These are phyloP conservation scores for Diachasmimorpha longicaudata DNA, from an alignment of 1,140 invertebrate species.

Conservation along the genomic window DNA sequence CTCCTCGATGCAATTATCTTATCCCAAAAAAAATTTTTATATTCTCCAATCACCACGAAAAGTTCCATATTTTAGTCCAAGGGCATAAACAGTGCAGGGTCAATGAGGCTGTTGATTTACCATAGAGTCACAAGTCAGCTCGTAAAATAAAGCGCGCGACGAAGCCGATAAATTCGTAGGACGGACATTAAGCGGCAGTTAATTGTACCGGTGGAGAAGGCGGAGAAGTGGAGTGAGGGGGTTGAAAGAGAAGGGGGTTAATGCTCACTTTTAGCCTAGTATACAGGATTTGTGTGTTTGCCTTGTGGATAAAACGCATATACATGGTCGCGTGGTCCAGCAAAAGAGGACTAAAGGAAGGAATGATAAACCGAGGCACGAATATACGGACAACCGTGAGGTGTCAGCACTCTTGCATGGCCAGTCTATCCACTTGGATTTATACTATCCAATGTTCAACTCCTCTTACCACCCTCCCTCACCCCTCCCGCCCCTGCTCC, in stretches of 20 bases:
- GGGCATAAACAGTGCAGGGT: not conserved
- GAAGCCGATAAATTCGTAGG: conserved; percentile 23
- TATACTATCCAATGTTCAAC: not conserved
- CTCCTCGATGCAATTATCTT: no score
- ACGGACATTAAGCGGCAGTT: conserved; percentile 19
- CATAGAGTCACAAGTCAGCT: not conserved
- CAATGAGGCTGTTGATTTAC: conserved; percentile 6
- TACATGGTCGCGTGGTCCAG: not conserved
- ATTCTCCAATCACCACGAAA: no score
- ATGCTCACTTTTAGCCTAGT: conserved; percentile 2
- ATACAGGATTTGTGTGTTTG: not conserved
- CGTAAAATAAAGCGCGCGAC: conserved; percentile 19
- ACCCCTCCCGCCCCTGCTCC: not conserved
- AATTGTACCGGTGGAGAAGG: not conserved
- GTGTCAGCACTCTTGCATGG: not conserved
- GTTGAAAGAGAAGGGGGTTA: not conserved
- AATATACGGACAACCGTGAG: not conserved
- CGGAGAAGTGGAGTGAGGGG: no score
- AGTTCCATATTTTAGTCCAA: not conserved
- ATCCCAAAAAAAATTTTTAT: no score
- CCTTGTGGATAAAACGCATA: not conserved
- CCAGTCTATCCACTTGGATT: not conserved
- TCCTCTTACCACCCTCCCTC: not conserved
- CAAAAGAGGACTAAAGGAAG: not conserved
- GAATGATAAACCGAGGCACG: not conserved